Conservation (phyloP, 1,140 invertebrate genomes). For the Homalodisca vitripennis region DNA sequence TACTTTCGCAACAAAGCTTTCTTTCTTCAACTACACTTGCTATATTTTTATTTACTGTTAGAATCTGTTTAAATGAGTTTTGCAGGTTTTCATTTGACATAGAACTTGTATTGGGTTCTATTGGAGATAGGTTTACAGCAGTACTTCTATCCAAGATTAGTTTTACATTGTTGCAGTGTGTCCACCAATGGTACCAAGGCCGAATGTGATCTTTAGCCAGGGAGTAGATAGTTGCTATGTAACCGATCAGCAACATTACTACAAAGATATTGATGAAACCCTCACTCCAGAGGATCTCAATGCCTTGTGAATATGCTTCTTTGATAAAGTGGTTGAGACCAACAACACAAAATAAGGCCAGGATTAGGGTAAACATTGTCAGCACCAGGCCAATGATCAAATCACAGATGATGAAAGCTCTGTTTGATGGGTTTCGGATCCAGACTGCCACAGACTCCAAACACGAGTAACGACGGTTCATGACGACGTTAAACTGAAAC, state of each 20-base stretch:
- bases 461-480: constrained; percentile 22
- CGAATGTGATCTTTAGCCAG: constrained; percentile 50
- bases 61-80: no score
- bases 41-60: no score
- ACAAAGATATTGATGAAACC: constrained; percentile 50
- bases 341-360: constrained; percentile 30
- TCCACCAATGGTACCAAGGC: constrained; percentile 52
- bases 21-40: no score
- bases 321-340: constrained; percentile 49
- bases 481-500: constrained; percentile 52
- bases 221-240: constrained; percentile 52
- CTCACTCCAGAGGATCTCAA: constrained; percentile 18
- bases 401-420: constrained; percentile 59
- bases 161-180: constrained; percentile 47
- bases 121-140: no score
- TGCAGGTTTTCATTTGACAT: no score
- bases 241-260: constrained; percentile 52
- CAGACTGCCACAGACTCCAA: constrained; percentile 47
- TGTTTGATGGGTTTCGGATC: constrained; percentile 61
- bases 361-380: constrained; percentile 55
- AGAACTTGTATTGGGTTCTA: not conserved
- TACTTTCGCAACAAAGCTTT: no score
- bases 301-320: constrained; percentile 16
- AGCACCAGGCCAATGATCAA: constrained; percentile 60
- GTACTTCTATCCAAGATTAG: constrained; percentile 41